Evolutionary conservation across 92 coral and sea anemone genomes (phyloP), one percentile per base, ranked within the genome.

Genomic region (Umimayanthus chanpuru): DNA sequence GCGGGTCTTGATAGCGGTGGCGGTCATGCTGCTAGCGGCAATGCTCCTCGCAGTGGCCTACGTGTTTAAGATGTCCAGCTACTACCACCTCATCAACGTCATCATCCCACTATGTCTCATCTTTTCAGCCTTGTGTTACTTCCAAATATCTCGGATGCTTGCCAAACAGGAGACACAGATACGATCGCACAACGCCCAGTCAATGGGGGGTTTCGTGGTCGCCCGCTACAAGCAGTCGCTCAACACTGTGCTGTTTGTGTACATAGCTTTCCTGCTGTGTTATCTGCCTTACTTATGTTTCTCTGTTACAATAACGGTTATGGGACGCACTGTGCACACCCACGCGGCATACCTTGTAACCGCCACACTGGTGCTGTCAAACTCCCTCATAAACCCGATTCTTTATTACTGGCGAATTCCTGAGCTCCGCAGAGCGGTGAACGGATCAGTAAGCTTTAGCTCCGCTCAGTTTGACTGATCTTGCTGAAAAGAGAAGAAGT

Each of bases 221-320:
- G 86, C 86, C 65, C 86, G 86, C 86, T 82, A 82, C 86, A 82
- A 82, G 38, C 86, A 82, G 21, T 82, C 86, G 56, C 76, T 82
- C 23, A 65, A 82, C 76, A 82, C 86, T 2, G 86, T 82, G 26
- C 40, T 82, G 76, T 82, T 65, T 67, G 86, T 82, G 58, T 82
- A 82, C 75, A 82, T 82, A 23, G 86, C 86, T 40, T 82, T 82
- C 86, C 15, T 65, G 50, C 53, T 82, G 76, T 82, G 86, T 67
- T 82, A 82, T 40, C 36, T 82, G 50, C 86, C 86, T 6, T 82
- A 82, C 40, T 41, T 82, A 64, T 43, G 76, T 10, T 82, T 82
- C 7, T 82, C 86, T 12, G 41, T 82, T 28, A 12, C 86, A 3
- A 82, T 82, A 12, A 82, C 25, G 23, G 56, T 82, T 23, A 0